phyloP scores from a whole-genome alignment of 2,888 invertebrate species.

The Tridacna crocea region DNA sequence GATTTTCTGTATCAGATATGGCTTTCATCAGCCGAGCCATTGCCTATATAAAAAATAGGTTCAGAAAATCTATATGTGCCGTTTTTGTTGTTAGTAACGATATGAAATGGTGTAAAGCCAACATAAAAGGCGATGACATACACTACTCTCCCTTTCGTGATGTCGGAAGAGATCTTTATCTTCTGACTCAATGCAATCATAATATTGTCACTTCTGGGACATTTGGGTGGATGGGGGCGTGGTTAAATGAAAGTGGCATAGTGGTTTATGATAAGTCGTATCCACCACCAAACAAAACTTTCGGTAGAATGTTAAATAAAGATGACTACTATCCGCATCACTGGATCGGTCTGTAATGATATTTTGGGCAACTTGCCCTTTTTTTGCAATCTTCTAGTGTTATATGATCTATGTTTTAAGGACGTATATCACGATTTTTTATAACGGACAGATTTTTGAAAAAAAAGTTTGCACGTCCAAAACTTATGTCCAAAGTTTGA shows the following conservation, averaged over 20 bases:
- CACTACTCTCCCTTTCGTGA: not conserved
- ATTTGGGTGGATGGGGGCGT: no score
- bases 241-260: not conserved
- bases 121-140: slow-evolving; percentile 3
- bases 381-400: no score
- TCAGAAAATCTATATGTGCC: not conserved
- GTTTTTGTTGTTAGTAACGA: slow-evolving; percentile 1
- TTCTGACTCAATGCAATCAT: slow-evolving; percentile 1
- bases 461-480: no score
- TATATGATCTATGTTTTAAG: no score
- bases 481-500: no score
- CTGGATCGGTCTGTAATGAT: not conserved
- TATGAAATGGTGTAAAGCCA: not conserved
- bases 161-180: not conserved
- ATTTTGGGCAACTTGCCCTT: no score
- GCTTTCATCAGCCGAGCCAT: not conserved
- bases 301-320: not conserved
- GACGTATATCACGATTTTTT: no score
- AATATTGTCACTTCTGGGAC: not conserved
- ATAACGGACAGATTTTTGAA: no score
- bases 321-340: slow-evolving; percentile 1
- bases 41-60: not conserved
- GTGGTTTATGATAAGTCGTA: not conserved
- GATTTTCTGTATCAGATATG: not conserved
- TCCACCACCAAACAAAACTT: not conserved